These are phyloP conservation scores for Pachyramphus minor DNA, from an alignment of 2,113 vertebrate genomes.

Conservation along the genomic window DNA sequence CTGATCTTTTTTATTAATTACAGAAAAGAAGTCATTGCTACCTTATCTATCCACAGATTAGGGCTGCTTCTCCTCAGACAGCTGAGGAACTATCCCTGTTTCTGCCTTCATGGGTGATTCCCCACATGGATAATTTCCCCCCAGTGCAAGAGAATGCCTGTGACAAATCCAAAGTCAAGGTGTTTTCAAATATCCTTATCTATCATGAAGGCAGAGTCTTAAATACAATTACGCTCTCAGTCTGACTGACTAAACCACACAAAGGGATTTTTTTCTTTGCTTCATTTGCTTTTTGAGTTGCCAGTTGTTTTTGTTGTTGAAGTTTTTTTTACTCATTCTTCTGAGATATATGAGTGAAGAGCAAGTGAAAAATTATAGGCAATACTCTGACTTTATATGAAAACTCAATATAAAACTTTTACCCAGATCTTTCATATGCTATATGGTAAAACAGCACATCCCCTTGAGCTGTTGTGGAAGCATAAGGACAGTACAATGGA, in stretches of 20 bases:
- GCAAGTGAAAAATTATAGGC: background rate
- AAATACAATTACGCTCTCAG: background rate
- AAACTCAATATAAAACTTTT: background rate
- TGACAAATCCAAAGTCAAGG: background rate
- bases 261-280: background rate
- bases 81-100: background rate
- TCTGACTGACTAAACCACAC: background rate
- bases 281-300: background rate
- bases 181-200: background rate
- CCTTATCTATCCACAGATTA: background rate
- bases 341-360: background rate
- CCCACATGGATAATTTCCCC: background rate
- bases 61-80: background rate
- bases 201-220: background rate
- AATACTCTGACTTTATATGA: background rate
- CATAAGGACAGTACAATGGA: background rate
- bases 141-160: fast-evolving
- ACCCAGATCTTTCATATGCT: background rate
- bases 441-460: background rate
- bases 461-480: background rate
- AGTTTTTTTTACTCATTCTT: background rate
- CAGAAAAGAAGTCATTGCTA: background rate
- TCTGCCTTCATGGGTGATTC: background rate
- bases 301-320: background rate
- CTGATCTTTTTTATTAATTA: background rate